Base-by-base conservation (phyloP, 2,797 vertebrate species). In the Cynodonichthys magdalenae region DNA sequence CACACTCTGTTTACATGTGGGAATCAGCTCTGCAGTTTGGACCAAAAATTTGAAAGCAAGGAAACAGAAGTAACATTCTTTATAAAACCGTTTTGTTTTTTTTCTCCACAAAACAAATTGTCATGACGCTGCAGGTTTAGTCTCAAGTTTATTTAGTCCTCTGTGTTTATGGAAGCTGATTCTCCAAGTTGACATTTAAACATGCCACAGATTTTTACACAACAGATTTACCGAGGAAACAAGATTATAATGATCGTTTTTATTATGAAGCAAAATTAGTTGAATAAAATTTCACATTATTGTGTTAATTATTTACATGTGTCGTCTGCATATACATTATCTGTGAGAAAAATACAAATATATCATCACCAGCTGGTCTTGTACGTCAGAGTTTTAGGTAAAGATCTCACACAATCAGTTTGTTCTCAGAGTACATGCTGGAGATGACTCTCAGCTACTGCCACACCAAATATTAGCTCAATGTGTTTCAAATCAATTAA, bases 151-250 rank as follows among this genome's bases (percentile, higher is more conserved):
- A 24, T 36, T 39, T 12, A n/a, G 17, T 15, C 27, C 2, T 39
- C 27, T 1, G 4, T 57, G 27, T 11, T 58, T 52, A 8, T 17
- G 29, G 53, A 11, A 29, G 14, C 14, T 24, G 24, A 24, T 10
- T 50, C 18, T 52, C 17, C 12, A 61, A 34, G 19, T 17, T 68
- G 75, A 77, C 53, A 65, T 83, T 83, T 81, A 57, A 31, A 74
- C 46, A 18, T 10, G 10, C 12, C 12, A 48, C 41, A 61, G 7
- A 36, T 54, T 71, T 70, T 34, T 34, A 2, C 36, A 11, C 36
- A 39, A 39, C 36, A 39, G 10, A 39, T 47, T 9, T 12, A 11
- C 28, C 42, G 53, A 24, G 24, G 24, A 24, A 24, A 24, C 24
- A 24, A 2, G 24, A 24, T 24, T 24, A 24, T 24, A 24, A 24